Evolutionary conservation across 2,797 vertebrate species (phyloP), one percentile per base, ranked within the genome.

Genomic region (Trachurus trachurus): DNA sequence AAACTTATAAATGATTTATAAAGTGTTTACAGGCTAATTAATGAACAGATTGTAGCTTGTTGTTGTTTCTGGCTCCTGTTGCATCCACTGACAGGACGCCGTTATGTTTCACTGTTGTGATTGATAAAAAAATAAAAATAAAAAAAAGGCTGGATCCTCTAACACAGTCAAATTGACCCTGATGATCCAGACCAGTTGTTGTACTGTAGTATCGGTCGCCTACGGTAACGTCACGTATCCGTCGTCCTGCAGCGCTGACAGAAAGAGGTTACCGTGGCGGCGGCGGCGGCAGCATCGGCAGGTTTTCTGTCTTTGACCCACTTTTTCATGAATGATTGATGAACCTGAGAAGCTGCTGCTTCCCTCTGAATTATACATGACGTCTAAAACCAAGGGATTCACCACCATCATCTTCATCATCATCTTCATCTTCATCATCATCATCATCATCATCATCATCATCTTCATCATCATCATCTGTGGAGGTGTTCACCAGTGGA

Each of bases 261-360:
- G 15, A 13, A 42, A 66, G 53, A 58, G 61, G 70, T 53, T 29
- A 64, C 49, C 70, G 45, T 22, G 26, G 26, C 26, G 26, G 1
- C 26, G 26, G 26, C 26, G 9, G 0, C 15, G 26, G 40, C 62
- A 63, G 39, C 1, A 50, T 34, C 54, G 69, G 59, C 54, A 71
- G 60, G 44, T 26, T 72, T n/a, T 65, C 64, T 66, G 66, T 68
- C n/a, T 66, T 66, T 81, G 82, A 86, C 87, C 82, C 66, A 84
- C n/a, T 85, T 88, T 11, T 11, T 62, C 19, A 29, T 85, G 31
- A 85, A 84, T 77, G 76, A 83, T 81, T 65, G 72, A 85, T 76
- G 71, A 66, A 17, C 4, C 52, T 12, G 31, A 17, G 39, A 72
- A 66, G 71, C 67, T 49, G 74, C 68, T 11, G 52, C 42, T 11